Conservation (phyloP, 2,113 vertebrate species). For the Barbus barbus region DNA sequence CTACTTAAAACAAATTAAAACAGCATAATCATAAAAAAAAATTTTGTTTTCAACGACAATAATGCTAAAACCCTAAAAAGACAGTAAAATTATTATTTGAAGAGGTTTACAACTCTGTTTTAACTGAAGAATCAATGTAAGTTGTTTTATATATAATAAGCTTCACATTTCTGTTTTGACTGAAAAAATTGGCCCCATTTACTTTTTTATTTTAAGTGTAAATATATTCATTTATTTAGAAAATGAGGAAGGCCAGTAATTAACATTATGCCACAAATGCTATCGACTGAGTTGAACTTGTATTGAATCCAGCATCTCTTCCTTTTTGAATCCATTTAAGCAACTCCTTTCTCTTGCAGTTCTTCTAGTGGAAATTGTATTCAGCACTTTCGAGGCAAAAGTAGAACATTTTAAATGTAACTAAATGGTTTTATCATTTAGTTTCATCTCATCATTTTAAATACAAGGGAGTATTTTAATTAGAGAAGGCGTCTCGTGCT, state of each 20-base stretch:
- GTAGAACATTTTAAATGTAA: slow-evolving; percentile 64
- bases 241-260: neutral
- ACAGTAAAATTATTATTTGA: neutral
- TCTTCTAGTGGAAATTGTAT: slow-evolving; percentile 62
- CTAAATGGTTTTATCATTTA: slow-evolving; percentile 72
- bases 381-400: slow-evolving; percentile 52
- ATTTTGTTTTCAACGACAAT: neutral
- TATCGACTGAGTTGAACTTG: neutral
- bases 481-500: slow-evolving; percentile 59
- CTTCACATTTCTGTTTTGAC: neutral
- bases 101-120: neutral
- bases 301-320: neutral
- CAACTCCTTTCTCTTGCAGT: slow-evolving; percentile 62
- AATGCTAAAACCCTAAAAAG: neutral
- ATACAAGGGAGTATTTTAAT: slow-evolving; percentile 70
- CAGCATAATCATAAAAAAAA: too few species aligned
- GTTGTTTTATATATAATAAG: neutral
- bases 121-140: neutral
- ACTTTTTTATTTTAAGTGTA: neutral
- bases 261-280: neutral
- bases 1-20: neutral
- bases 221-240: neutral
- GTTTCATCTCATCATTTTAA: slow-evolving; percentile 70
- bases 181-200: neutral
- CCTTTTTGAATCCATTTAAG: slow-evolving; percentile 34